Conservation (phyloP, 2,888 invertebrate genomes). For the Cerastis rubricosa region DNA sequence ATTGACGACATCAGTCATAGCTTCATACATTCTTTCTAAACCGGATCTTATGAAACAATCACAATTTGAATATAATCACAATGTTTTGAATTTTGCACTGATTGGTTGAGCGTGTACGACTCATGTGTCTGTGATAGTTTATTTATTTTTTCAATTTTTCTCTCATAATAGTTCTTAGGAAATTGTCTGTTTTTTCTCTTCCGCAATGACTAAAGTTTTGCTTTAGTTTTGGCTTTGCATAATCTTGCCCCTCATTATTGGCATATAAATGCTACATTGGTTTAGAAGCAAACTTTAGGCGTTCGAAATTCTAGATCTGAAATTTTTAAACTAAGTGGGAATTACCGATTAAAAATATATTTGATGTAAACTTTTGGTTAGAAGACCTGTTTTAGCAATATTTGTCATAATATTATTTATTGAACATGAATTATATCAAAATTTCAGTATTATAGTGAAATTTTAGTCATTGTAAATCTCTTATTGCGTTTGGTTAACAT, state of each 20-base stretch:
- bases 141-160: conserved; percentile 81
- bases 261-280: not conserved
- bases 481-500: conserved; percentile 67
- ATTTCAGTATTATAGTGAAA: conserved; percentile 78
- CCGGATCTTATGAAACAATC: conserved; percentile 83
- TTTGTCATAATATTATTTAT: conserved; percentile 48
- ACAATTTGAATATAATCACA: conserved; percentile 74
- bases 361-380: not conserved
- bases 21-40: conserved; percentile 71
- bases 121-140: conserved; percentile 90
- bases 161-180: conserved; percentile 72
- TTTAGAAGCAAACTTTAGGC: not conserved
- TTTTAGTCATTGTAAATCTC: conserved; percentile 84
- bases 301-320: not conserved
- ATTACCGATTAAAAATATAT: not conserved
- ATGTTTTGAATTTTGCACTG: conserved; percentile 77
- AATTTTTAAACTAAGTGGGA: not conserved
- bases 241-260: conserved; percentile 30
- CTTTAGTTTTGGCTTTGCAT: conserved; percentile 34
- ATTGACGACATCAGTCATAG: conserved; percentile 63
- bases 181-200: conserved; percentile 68
- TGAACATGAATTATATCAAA: conserved; percentile 55
- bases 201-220: conserved; percentile 85
- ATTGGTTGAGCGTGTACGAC: conserved; percentile 84
- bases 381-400: conserved; percentile 36